Base-by-base conservation (phyloP, 2,888 invertebrate genomes). In the Trissolcus brochymenae region DNA sequence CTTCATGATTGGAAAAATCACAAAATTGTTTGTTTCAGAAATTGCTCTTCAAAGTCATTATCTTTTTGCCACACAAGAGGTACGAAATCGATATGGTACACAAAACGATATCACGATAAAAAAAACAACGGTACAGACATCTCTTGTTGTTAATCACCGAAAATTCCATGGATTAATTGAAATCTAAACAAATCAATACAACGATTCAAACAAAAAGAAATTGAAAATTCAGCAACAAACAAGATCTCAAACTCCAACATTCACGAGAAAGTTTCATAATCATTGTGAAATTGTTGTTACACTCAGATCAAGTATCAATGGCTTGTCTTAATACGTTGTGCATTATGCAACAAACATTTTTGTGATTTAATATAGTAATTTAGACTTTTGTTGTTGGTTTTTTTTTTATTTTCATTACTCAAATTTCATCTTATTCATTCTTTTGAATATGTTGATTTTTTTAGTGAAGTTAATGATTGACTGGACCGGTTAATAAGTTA, bases 1-100 rank as follows among this genome's bases (percentile, higher is more conserved):
- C 17, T 62, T 76, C 56, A 66, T 59, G 19, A 49, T 61, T 40
- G 25, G 9, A 35, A 35, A 11, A 72, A 73, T 60, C 72, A 77
- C 72, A 77, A 73, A 76, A 57, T 59, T 75, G 67, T 67, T 76
- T 72, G 71, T 71, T 67, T 67, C 66, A 70, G 19, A 62, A 17
- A 40, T 41, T 7, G 16, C 19, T 51, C 19, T 19, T 51, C 46
- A 14, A 14, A n/a, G 6, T 55, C 55, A 16, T 51, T 17, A 17
- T 17, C 9, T 49, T 13, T 16, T 51, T 17, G 35, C 35, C 51
- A 19, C 16, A 51, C 16, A 51, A 21, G 19, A 11, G 46, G 46
- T n/a, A 46, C 46, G 16, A 46, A 46, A 46, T 61, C 17, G 21
- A 29, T 25, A 40, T 25, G 7, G 16, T n/a, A 50, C 40, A 46